phyloP scores from a whole-genome alignment of 2,113 vertebrate species.

The Solenodon paradoxus region DNA sequence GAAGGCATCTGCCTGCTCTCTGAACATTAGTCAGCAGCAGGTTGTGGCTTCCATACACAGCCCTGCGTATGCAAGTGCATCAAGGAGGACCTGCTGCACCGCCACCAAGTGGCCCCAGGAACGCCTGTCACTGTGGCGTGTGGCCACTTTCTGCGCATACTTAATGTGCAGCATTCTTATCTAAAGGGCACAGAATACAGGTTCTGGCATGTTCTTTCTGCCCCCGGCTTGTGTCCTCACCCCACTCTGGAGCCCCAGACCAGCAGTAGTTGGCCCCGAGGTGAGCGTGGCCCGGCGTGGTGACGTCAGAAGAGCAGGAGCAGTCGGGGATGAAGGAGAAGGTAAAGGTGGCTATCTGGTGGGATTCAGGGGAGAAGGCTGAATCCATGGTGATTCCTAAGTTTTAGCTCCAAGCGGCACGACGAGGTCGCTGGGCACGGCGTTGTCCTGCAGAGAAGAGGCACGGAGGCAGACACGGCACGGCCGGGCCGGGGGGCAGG shows the following conservation, averaged over 20 bases:
- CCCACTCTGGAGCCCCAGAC: neutral
- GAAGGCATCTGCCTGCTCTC: neutral
- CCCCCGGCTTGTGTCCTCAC: neutral
- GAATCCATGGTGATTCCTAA: neutral
- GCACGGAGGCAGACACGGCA: too few relatives aligned
- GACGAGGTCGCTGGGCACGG: neutral
- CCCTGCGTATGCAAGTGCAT: neutral
- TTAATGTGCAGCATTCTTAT: too few relatives aligned
- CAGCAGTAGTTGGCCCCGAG: too few relatives aligned
- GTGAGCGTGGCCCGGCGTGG: too few relatives aligned
- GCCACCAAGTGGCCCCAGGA: too few relatives aligned
- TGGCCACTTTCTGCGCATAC: too few relatives aligned
- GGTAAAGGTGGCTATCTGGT: neutral
- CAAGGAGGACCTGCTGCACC: too few relatives aligned
- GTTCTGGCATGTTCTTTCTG: neutral
- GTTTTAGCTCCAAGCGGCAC: neutral
- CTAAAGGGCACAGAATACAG: too few relatives aligned
- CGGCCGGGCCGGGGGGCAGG: too few relatives aligned
- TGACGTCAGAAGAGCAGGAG: neutral
- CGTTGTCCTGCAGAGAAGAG: neutral
- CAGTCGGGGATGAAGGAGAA: neutral
- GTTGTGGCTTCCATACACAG: neutral
- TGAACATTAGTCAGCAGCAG: neutral
- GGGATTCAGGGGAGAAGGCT: neutral
- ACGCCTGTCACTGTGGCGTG: too few relatives aligned